Evolutionary conservation across 2,113 vertebrate genomes (phyloP).

Genomic region (Cephalophus harveyi): DNA sequence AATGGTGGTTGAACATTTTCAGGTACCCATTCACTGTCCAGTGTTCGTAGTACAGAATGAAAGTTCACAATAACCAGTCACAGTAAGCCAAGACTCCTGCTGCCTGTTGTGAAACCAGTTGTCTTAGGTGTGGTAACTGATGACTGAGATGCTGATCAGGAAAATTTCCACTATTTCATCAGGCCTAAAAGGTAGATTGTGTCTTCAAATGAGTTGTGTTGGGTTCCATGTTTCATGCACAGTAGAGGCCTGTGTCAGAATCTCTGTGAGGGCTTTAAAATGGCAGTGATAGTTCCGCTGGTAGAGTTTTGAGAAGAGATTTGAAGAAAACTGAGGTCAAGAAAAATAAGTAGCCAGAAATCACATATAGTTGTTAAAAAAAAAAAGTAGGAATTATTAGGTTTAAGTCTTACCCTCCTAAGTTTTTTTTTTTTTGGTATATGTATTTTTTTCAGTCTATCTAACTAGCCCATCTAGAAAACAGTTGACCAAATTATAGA

Average conservation of each 20-base stretch:
- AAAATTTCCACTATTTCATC: conserved; percentile 70
- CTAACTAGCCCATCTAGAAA: conserved; percentile 79
- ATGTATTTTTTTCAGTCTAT: conserved; percentile 40
- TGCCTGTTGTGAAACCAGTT: conserved; percentile 38
- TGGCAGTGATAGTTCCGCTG: neutral
- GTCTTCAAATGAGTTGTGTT: conserved; percentile 11
- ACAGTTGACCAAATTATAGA: conserved; percentile 82
- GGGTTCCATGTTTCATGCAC: neutral
- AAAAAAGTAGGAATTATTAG: neutral
- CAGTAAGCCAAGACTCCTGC: conserved; percentile 45
- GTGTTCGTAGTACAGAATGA: neutral
- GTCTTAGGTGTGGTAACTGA: conserved; percentile 45
- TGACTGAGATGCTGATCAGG: conserved; percentile 62
- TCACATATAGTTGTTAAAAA: neutral
- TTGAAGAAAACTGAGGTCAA: neutral
- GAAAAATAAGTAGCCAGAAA: neutral
- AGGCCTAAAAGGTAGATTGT: conserved; percentile 34
- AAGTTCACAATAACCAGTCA: conserved; percentile 4
- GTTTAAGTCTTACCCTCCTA: neutral
- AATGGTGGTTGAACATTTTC: neutral
- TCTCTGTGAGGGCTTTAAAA: neutral
- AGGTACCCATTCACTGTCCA: neutral
- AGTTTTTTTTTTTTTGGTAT: neutral
- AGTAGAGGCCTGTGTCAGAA: neutral
- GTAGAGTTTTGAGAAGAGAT: neutral